phyloP scores from a whole-genome alignment of 2,113 vertebrate species.

The Mola mola region DNA sequence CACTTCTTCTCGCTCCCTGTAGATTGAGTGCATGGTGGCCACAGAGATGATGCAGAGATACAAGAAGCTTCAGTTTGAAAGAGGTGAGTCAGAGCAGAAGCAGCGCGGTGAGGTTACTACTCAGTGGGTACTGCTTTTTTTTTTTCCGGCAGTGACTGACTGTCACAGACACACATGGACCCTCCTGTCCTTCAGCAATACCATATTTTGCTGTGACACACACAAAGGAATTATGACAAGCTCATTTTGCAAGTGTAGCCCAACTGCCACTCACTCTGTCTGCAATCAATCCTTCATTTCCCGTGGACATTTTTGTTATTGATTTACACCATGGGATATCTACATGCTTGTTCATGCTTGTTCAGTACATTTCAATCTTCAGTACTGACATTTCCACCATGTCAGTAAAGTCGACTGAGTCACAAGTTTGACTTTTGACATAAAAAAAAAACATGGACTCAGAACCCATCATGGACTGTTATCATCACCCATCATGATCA shows the following conservation, averaged over 20 bases:
- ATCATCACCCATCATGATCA: too few species aligned
- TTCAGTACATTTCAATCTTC: not conserved
- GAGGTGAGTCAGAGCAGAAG: slow-evolving; percentile 83
- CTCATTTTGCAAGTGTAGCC: slow-evolving; percentile 1
- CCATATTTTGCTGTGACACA: slow-evolving; percentile 26
- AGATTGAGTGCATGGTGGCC: slow-evolving; percentile 98
- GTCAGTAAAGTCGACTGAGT: not conserved
- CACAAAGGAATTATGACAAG: slow-evolving; percentile 29
- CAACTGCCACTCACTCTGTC: too few species aligned
- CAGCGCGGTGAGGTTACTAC: slow-evolving; percentile 13
- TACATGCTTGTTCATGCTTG: not conserved
- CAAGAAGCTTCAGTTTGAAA: slow-evolving; percentile 96
- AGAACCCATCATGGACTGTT: not conserved
- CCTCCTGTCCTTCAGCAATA: slow-evolving; percentile 9
- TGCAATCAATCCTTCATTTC: too few species aligned
- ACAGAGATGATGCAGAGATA: slow-evolving; percentile 96
- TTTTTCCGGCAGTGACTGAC: too few species aligned
- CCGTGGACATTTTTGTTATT: slow-evolving; percentile 8
- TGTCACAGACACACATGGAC: slow-evolving; percentile 30
- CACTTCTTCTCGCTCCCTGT: slow-evolving; percentile 19
- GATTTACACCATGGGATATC: slow-evolving; percentile 15
- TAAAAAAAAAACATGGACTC: slow-evolving; percentile 1
- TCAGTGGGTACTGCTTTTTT: slow-evolving; percentile 11
- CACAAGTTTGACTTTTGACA: not conserved
- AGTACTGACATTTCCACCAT: not conserved